Percentiles rank a stretch among this genome's conserved stretches.
phyloP scores from a whole-genome alignment of 1,140 invertebrate genomes.

The Papilio aristodemus region DNA sequence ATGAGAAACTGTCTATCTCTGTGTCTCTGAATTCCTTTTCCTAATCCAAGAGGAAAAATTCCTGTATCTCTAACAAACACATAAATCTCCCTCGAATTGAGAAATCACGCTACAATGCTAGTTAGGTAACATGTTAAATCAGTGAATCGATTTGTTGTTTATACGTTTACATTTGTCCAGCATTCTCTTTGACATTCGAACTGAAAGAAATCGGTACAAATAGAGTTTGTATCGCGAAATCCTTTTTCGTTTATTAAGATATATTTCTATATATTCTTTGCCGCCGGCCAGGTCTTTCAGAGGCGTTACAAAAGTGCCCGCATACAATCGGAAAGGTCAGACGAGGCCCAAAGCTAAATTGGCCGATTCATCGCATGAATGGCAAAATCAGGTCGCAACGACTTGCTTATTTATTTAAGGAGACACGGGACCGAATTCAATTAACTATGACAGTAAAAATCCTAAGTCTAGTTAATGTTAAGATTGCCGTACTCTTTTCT shows the following conservation, averaged over 20 bases:
- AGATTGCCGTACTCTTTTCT: not conserved
- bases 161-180: not conserved
- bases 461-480: not conserved
- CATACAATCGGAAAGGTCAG: conserved; percentile 40
- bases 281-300: conserved; percentile 21
- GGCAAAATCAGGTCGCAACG: conserved; percentile 46
- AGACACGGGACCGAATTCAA: conserved; percentile 42
- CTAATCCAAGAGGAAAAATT: too few relatives aligned
- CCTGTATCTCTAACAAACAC: too few relatives aligned
- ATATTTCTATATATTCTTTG: conserved; percentile 18
- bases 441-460: conserved; percentile 34
- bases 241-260: conserved; percentile 33
- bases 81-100: too few relatives aligned
- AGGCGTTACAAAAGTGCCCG: conserved; percentile 32
- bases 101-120: too few relatives aligned
- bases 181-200: not conserved
- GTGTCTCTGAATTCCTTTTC: too few relatives aligned
- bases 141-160: too few relatives aligned
- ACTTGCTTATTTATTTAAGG: conserved; percentile 47
- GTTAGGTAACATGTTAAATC: too few relatives aligned
- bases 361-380: conserved; percentile 53
- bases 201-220: not conserved
- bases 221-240: conserved; percentile 27
- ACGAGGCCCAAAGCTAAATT: conserved; percentile 42
- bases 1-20: too few relatives aligned